phyloP scores from a whole-genome alignment of 2,888 invertebrate species.

The Drosophila cracens region DNA sequence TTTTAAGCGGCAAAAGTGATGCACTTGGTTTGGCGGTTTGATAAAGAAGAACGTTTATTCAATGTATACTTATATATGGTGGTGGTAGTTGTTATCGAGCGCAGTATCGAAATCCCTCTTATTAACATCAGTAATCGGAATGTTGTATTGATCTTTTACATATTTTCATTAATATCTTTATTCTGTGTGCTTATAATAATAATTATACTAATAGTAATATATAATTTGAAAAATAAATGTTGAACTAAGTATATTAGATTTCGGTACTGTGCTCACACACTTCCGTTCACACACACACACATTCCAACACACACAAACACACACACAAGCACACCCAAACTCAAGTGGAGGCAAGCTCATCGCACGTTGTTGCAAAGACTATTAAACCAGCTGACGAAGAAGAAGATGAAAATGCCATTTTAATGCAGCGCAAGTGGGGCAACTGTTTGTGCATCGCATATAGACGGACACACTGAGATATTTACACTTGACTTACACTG shows the following conservation, averaged over 20 bases:
- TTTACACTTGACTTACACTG: slow-evolving; percentile 44
- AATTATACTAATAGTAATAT: neutral
- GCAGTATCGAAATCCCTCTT: too few species aligned
- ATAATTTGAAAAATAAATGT: neutral
- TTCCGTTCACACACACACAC: slow-evolving; percentile 4
- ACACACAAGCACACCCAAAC: neutral
- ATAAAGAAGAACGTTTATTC: too few species aligned
- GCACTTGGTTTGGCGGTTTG: too few species aligned
- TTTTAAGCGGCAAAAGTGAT: too few species aligned
- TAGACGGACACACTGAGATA: slow-evolving; percentile 22
- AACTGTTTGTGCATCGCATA: slow-evolving; percentile 51
- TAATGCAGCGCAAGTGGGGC: slow-evolving; percentile 75
- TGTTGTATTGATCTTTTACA: too few species aligned
- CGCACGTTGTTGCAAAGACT: slow-evolving; percentile 71
- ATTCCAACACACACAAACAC: rapidly evolving
- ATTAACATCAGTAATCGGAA: too few species aligned
- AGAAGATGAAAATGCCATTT: slow-evolving; percentile 69
- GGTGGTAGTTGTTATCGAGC: too few species aligned
- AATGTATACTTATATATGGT: too few species aligned
- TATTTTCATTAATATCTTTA: neutral
- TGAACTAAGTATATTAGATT: slow-evolving; percentile 9
- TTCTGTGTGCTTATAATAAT: neutral
- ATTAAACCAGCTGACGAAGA: slow-evolving; percentile 58
- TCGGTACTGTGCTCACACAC: slow-evolving; percentile 29
- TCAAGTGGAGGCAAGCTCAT: slow-evolving; percentile 1